Evolutionary conservation across 2,888 invertebrate genomes (phyloP), one percentile per base, ranked within the genome.

Genomic region (Catocala sponsa): DNA sequence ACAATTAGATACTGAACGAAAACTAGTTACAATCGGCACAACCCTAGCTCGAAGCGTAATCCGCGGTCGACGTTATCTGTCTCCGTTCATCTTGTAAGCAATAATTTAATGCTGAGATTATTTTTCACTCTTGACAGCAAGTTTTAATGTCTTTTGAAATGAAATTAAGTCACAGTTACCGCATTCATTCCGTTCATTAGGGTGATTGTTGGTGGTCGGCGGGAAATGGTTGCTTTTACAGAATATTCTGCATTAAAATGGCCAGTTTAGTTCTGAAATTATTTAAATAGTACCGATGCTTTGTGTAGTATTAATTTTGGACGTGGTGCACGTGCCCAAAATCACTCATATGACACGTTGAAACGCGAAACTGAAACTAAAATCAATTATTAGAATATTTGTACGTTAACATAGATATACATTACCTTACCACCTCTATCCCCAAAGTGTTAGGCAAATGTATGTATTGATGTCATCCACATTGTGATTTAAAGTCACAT

Each of bases 101-200:
- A 91, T 92, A 91, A 91, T 91, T 92, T 84, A 85, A 86, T 79
- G 81, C 83, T 78, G 86, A 90, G 91, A 91, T 91, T 92, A 92
- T 91, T 92, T 91, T 91, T 91, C 91, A 91, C 87, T 91, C 88
- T 78, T 87, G 89, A 88, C 88, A 90, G 91, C 91, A 88, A 91
- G 86, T 91, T 91, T 92, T 90, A 92, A 92, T 91, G 90, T 90
- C 91, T 91, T 91, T 90, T 87, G 89, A 85, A 92, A 91, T 87
- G 86, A 86, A 91, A 89, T 91, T 89, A 89, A 87, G 87, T 86
- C 85, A 79, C 81, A 83, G 78, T 82, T 83, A 83, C 85, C 82
- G 84, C 80, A 78, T 82, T 82, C 74, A 79, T 78, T 80, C 72
- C 76, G 76, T 82, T 85, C 80, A 82, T 82, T 84, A 84, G 70